A percentile compares a stretch with the other conserved stretches of the same genome.
These are phyloP conservation scores for Onychorhynchus coronatus DNA, from an alignment of 2,113 vertebrate species.

Conservation along the genomic window DNA sequence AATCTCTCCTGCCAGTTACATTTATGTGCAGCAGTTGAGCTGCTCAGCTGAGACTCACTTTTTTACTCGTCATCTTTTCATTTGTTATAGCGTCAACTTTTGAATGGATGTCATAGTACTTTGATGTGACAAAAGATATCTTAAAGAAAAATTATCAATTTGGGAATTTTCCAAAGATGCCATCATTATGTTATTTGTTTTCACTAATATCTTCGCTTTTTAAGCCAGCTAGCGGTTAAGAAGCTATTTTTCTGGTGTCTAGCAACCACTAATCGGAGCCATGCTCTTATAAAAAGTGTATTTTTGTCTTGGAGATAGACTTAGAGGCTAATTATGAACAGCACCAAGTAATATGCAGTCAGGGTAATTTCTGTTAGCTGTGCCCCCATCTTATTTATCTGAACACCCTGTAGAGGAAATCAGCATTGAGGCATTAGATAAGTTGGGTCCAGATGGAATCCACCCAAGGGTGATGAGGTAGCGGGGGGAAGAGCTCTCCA, in stretches of 20 bases:
- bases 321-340: background rate
- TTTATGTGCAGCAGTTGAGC: background rate
- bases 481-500: no score
- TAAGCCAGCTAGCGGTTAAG: background rate
- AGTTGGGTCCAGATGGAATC: no score
- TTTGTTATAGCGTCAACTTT: background rate
- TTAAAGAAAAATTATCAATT: background rate
- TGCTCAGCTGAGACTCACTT: background rate
- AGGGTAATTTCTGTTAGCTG: background rate
- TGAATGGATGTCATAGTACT: background rate
- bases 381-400: background rate
- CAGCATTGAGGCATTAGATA: background rate
- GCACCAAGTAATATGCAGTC: background rate
- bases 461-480: no score
- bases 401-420: background rate
- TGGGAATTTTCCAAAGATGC: background rate
- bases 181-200: background rate
- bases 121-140: background rate
- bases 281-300: background rate
- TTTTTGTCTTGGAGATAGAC: background rate
- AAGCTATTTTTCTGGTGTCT: background rate
- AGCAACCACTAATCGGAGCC: background rate
- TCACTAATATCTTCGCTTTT: background rate
- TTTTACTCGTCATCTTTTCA: background rate
- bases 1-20: background rate